Percentiles rank a stretch among this genome's conserved stretches.
These are phyloP conservation scores for Phrynocephalus vlangalii DNA, from an alignment of 2,797 vertebrate genomes.

Conservation along the genomic window DNA sequence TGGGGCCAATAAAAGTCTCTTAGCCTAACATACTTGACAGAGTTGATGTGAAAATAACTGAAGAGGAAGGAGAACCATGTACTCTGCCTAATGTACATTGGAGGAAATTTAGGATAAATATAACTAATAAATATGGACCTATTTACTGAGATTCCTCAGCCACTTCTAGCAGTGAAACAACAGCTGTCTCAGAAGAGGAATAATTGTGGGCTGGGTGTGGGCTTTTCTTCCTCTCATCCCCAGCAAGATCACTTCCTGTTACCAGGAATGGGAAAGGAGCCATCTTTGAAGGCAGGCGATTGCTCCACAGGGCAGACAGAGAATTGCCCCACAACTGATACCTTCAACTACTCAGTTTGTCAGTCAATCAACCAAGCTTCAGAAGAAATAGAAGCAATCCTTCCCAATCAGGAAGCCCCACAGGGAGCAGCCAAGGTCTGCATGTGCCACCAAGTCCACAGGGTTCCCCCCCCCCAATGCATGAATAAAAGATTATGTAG, in stretches of 20 bases:
- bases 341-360: not conserved
- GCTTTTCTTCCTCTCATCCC: not conserved
- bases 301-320: too few species aligned
- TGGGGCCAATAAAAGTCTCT: too few species aligned
- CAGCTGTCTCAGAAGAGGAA: not conserved
- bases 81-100: too few species aligned
- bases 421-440: too few species aligned
- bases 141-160: not conserved
- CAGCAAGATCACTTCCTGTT: too few species aligned
- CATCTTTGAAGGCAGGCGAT: not conserved
- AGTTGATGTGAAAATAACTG: too few species aligned
- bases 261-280: not conserved
- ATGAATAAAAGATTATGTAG: not conserved
- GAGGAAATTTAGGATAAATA: too few species aligned
- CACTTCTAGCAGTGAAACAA: not conserved
- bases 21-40: too few species aligned
- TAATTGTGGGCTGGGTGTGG: not conserved
- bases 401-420: not conserved
- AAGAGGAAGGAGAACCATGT: too few species aligned
- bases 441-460: not conserved
- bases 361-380: not conserved
- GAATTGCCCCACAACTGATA: too few species aligned
- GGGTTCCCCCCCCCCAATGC: not conserved
- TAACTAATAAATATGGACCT: too few species aligned
- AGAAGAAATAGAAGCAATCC: not conserved